Evolutionary conservation across 2,888 invertebrate genomes (phyloP).

Genomic region (Eilema caniola): DNA sequence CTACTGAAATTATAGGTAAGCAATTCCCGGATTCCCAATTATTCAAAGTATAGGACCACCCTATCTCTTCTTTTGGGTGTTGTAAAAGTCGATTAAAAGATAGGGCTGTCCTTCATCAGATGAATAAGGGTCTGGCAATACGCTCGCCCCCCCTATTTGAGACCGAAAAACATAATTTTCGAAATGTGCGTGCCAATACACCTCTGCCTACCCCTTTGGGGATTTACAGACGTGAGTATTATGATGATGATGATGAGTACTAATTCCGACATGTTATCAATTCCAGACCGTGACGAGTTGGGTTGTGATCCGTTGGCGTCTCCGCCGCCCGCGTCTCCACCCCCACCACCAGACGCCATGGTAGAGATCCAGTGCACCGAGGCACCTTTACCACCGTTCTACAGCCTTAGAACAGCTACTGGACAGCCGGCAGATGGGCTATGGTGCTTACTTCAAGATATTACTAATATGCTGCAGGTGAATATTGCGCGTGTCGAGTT

Average conservation of each 20-base stretch:
- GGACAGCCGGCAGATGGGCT: constrained; percentile 88
- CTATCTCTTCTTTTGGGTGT: too few relatives aligned
- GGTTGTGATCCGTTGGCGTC: constrained; percentile 89
- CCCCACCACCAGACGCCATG: constrained; percentile 82
- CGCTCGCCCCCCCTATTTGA: too few relatives aligned
- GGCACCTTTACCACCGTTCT: constrained; percentile 92
- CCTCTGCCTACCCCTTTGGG: too few relatives aligned
- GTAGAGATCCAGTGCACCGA: constrained; percentile 94
- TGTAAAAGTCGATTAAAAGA: too few relatives aligned
- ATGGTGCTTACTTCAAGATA: constrained; percentile 93
- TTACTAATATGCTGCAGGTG: constrained; percentile 91
- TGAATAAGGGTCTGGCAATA: too few relatives aligned
- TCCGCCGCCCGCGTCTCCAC: constrained; percentile 85
- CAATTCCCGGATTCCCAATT: too few relatives aligned
- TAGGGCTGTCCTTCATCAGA: too few relatives aligned
- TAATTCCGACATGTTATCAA: constrained; percentile 7
- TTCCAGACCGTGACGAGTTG: constrained; percentile 78
- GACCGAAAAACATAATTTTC: too few relatives aligned
- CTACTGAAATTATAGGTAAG: constrained; percentile 82
- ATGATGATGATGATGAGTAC: too few relatives aligned
- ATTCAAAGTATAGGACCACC: too few relatives aligned
- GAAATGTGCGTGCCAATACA: too few relatives aligned
- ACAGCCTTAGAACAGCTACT: constrained; percentile 89
- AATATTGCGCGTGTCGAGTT: not conserved
- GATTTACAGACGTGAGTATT: too few relatives aligned